These are phyloP conservation scores for Danio albolineatus DNA, from an alignment of 2,797 vertebrate genomes.

Conservation along the genomic window DNA sequence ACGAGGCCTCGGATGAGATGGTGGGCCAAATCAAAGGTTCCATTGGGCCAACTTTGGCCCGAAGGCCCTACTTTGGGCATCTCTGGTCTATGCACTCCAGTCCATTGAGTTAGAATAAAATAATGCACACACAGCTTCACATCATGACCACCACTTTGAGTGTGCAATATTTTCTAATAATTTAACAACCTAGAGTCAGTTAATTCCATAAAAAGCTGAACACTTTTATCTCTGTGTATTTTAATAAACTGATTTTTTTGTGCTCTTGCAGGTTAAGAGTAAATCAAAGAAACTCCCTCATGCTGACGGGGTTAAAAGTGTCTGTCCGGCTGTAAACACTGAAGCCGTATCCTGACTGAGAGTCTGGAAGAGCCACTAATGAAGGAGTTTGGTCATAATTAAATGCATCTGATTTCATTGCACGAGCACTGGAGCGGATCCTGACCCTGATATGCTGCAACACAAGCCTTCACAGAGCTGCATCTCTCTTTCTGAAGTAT, in stretches of 20 bases:
- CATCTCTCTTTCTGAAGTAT: background rate
- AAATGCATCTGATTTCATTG: background rate
- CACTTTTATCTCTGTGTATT: background rate
- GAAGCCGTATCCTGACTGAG: conserved; percentile 1
- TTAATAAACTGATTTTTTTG: background rate
- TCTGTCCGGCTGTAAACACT: background rate
- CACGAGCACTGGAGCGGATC: background rate
- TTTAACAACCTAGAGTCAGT: too few relatives aligned
- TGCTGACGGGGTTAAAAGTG: background rate
- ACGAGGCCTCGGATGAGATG: too few relatives aligned
- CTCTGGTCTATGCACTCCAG: too few relatives aligned
- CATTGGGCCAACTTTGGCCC: too few relatives aligned
- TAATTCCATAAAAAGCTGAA: too few relatives aligned
- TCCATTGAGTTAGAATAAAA: too few relatives aligned
- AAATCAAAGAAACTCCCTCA: conserved; percentile 19
- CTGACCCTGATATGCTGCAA: conserved; percentile 20
- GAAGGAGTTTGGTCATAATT: background rate
- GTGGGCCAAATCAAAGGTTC: too few relatives aligned
- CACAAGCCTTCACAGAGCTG: background rate
- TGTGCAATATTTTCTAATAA: too few relatives aligned
- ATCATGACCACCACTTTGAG: too few relatives aligned
- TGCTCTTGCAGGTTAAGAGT: conserved; percentile 33
- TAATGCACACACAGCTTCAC: too few relatives aligned
- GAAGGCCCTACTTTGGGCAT: too few relatives aligned
- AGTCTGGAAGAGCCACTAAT: background rate